phyloP scores from a whole-genome alignment of 1,140 invertebrate species.

The Aporrectodea caliginosa region DNA sequence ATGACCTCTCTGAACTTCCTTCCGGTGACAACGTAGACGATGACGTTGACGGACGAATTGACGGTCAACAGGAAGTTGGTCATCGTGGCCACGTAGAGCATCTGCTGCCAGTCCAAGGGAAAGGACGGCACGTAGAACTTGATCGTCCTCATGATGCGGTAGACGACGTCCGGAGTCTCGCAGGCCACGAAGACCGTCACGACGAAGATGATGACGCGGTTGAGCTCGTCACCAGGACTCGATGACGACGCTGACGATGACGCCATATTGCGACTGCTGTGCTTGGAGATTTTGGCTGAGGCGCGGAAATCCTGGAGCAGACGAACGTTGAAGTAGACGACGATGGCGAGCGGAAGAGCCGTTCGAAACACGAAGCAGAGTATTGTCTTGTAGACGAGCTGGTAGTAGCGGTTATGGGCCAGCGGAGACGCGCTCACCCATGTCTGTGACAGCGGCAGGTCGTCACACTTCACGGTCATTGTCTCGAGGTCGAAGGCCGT shows the following conservation, averaged over 20 bases:
- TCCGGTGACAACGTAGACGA: not conserved
- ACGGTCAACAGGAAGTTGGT: conserved; percentile 8
- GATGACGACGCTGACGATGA: conserved; percentile 36
- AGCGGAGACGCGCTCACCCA: conserved; percentile 34
- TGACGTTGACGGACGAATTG: conserved; percentile 12
- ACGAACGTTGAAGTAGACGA: conserved; percentile 68
- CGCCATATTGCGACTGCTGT: conserved; percentile 56
- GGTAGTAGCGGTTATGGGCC: conserved; percentile 60
- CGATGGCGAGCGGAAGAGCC: conserved; percentile 62
- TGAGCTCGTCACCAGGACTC: conserved; percentile 28
- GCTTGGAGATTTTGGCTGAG: conserved; percentile 59
- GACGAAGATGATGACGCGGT: conserved; percentile 68
- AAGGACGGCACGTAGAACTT: conserved; percentile 59
- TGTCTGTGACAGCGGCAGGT: not conserved
- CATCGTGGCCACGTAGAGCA: conserved; percentile 21
- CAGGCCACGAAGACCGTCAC: conserved; percentile 69
- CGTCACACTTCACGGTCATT: not conserved
- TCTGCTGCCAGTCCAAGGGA: conserved; percentile 42
- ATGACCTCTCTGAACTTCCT: not conserved
- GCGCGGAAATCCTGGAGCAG: conserved; percentile 66
- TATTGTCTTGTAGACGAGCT: conserved; percentile 63
- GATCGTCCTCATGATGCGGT: not conserved
- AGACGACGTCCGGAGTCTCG: conserved; percentile 66
- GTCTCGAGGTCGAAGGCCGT: conserved; percentile 62
- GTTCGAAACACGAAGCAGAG: conserved; percentile 66